These are phyloP conservation scores for Gerosis bhagava DNA, from an alignment of 2,888 invertebrate species.

Conservation along the genomic window DNA sequence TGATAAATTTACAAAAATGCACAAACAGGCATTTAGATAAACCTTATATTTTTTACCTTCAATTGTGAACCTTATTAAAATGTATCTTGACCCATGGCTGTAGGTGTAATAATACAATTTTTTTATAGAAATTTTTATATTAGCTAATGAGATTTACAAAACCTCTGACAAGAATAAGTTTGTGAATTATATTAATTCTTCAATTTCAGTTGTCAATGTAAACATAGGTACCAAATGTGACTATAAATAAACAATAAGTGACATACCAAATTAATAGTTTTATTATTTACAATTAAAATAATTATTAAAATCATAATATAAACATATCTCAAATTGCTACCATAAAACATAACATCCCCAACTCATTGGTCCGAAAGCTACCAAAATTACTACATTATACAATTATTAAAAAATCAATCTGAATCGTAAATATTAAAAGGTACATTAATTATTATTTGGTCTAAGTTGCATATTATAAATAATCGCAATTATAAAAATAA, in stretches of 20 bases:
- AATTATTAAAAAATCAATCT: conserved; percentile 61
- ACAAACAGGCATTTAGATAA: too few relatives aligned
- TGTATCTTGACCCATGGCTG: neutral
- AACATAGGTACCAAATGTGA: conserved; percentile 27
- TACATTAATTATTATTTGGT: conserved; percentile 83
- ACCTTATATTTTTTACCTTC: too few relatives aligned
- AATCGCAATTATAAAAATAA: conserved; percentile 72
- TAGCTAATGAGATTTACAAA: conserved; percentile 21
- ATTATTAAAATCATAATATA: conserved; percentile 67
- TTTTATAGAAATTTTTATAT: conserved; percentile 21
- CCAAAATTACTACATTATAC: conserved; percentile 69
- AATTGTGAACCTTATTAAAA: too few relatives aligned
- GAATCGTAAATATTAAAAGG: conserved; percentile 75
- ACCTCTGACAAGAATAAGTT: conserved; percentile 22
- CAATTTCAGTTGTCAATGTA: conserved; percentile 15
- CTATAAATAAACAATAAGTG: conserved; percentile 48
- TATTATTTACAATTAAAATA: conserved; percentile 78
- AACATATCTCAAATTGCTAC: conserved; percentile 73
- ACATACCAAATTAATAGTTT: conserved; percentile 69
- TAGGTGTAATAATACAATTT: conserved; percentile 19
- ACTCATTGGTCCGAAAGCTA: conserved; percentile 79
- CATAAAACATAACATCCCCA: conserved; percentile 71
- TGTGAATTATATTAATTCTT: conserved; percentile 18
- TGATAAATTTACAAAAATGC: too few relatives aligned
- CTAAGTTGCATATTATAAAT: conserved; percentile 80